phyloP scores from a whole-genome alignment of 2,888 invertebrate species.

The Lasioglossum leucozonium region DNA sequence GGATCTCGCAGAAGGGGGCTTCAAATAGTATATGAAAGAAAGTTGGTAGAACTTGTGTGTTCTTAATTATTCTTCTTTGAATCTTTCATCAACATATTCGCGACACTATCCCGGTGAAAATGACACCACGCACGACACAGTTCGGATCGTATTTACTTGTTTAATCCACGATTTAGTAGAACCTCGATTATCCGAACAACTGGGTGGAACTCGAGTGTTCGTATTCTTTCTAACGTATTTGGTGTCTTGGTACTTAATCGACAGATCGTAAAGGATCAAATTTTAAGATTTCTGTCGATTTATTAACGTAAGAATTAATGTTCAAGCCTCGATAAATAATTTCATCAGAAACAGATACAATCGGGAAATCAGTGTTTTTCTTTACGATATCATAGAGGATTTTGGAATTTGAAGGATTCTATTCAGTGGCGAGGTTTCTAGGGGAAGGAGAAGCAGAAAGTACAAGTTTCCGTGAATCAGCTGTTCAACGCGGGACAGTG shows the following conservation, averaged over 20 bases:
- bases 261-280: no score
- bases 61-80: neutral
- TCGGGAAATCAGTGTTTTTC: neutral
- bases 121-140: neutral
- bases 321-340: neutral
- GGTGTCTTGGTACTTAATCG: no score
- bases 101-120: neutral
- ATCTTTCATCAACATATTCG: neutral
- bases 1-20: no score
- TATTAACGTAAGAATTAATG: no score
- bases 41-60: neutral
- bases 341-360: no score
- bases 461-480: conserved; percentile 60
- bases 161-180: neutral
- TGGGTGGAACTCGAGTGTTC: no score
- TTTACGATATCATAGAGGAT: neutral
- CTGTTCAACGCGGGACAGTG: conserved; percentile 53
- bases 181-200: neutral
- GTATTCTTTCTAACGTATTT: no score
- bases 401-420: neutral
- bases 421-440: neutral
- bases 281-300: no score
- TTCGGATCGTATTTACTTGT: neutral
- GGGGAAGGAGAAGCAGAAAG: neutral
- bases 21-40: no score